These are phyloP conservation scores for Ryuthela nishihirai DNA, from an alignment of 2,888 invertebrate species.

Conservation along the genomic window DNA sequence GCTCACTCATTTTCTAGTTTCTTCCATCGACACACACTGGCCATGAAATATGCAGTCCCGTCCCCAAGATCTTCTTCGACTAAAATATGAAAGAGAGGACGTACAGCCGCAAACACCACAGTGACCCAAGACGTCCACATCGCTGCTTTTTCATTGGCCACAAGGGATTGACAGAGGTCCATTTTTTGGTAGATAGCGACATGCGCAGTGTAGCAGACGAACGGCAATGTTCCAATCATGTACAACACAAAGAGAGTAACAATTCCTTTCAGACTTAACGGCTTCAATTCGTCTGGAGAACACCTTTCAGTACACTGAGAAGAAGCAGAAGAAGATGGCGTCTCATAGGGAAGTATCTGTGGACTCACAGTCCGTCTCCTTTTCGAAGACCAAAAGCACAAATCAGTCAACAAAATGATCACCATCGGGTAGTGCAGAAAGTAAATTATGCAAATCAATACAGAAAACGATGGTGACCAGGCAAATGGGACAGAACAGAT, in stretches of 20 bases:
- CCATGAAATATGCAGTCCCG: conserved; percentile 10
- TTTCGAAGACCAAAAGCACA: conserved; percentile 9
- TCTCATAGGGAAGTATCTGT: background rate
- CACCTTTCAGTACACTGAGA: background rate
- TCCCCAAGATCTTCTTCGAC: conserved; percentile 16
- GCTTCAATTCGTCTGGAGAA: background rate
- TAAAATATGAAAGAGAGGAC: conserved; percentile 20
- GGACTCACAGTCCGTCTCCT: conserved; percentile 1
- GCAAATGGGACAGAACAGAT: conserved; percentile 6
- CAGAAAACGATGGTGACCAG: conserved; percentile 16
- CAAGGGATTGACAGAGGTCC: conserved; percentile 9
- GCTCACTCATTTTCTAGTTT: too few species aligned
- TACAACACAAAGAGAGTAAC: conserved; percentile 6
- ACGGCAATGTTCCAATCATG: conserved; percentile 16
- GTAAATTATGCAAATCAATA: conserved; percentile 16
- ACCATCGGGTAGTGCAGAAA: conserved; percentile 23
- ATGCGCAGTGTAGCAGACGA: conserved; percentile 9
- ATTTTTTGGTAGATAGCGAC: background rate
- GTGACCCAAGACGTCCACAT: conserved; percentile 21
- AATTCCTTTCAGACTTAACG: background rate
- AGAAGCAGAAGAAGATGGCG: too few species aligned
- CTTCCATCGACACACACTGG: conserved; percentile 1
- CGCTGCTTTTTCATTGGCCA: conserved; percentile 9
- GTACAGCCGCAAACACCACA: conserved; percentile 18
- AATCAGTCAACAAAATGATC: conserved; percentile 10